A percentile compares a stretch with the other conserved stretches of the same genome.
phyloP scores from a whole-genome alignment of 2,888 invertebrate species.

The Brenthis hecate region DNA sequence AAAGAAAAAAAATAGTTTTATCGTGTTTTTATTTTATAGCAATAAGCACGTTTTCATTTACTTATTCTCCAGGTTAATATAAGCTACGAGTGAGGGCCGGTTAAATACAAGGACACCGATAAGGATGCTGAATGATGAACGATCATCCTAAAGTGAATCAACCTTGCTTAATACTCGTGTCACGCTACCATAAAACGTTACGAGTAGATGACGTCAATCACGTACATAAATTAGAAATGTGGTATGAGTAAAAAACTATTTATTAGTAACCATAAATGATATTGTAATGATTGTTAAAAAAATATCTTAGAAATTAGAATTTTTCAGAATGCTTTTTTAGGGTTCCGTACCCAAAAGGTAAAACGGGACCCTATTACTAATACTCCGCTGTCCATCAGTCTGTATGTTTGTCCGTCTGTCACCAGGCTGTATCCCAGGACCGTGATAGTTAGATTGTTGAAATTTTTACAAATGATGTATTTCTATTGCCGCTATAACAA shows the following conservation, averaged over 20 bases:
- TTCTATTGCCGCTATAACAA: too few species aligned
- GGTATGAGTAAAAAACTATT: constrained; percentile 3
- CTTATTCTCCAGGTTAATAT: background rate
- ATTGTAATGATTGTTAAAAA: background rate
- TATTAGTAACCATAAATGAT: background rate
- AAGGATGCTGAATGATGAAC: constrained; percentile 33
- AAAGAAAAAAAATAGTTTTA: too few species aligned
- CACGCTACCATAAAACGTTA: constrained; percentile 44
- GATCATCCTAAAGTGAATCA: constrained; percentile 40
- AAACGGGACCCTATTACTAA: too few species aligned
- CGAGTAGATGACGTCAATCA: constrained; percentile 40
- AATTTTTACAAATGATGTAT: too few species aligned
- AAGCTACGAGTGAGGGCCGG: constrained; percentile 25
- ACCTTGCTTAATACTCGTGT: constrained; percentile 51
- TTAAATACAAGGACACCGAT: constrained; percentile 35
- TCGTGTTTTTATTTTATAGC: background rate
- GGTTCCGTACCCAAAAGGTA: too few species aligned
- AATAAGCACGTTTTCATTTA: background rate
- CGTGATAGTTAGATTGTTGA: too few species aligned
- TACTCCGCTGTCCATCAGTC: too few species aligned
- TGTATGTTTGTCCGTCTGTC: too few species aligned
- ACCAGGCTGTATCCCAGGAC: too few species aligned
- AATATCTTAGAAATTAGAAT: background rate
- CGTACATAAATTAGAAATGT: constrained; percentile 44
- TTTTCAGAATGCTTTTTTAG: too few species aligned